Evolutionary conservation across 2,888 invertebrate genomes (phyloP).

Genomic region (Archips crataeganus): DNA sequence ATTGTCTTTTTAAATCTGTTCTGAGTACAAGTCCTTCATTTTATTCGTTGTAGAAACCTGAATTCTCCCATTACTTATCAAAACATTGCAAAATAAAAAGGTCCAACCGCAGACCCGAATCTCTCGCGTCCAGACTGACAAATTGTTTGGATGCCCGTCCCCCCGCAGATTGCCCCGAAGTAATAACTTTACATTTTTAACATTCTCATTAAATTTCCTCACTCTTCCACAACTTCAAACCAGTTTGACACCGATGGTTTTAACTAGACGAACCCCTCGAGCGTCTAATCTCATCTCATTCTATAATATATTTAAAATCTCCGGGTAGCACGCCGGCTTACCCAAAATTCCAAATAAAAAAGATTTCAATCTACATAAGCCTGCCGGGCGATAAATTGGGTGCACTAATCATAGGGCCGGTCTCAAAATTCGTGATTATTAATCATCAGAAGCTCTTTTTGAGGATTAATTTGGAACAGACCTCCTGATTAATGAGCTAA

Average conservation of each 20-base stretch:
- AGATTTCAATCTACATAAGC: slow-evolving; percentile 43
- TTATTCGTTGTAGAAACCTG: slow-evolving; percentile 20
- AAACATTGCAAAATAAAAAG: slow-evolving; percentile 53
- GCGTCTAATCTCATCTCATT: neutral
- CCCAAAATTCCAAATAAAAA: slow-evolving; percentile 44
- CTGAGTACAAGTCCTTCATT: neutral
- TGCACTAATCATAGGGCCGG: slow-evolving; percentile 42
- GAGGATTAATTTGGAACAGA: slow-evolving; percentile 45
- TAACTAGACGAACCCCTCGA: slow-evolving; percentile 2
- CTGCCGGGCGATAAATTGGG: slow-evolving; percentile 47
- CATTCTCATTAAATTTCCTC: slow-evolving; percentile 35
- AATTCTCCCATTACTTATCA: slow-evolving; percentile 52
- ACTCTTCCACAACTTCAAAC: slow-evolving; percentile 9
- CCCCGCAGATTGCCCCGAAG: slow-evolving; percentile 37
- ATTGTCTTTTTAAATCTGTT: neutral
- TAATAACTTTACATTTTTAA: slow-evolving; percentile 44
- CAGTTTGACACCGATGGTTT: slow-evolving; percentile 8
- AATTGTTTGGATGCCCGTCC: slow-evolving; percentile 57
- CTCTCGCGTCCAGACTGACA: slow-evolving; percentile 55
- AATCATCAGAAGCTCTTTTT: slow-evolving; percentile 56
- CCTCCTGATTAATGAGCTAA: slow-evolving; percentile 42
- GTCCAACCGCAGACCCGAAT: slow-evolving; percentile 47
- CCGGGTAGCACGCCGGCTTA: slow-evolving; percentile 32
- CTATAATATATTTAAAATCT: slow-evolving; percentile 1
- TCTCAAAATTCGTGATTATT: slow-evolving; percentile 55